Base-by-base conservation (phyloP, 37 sponge, comb jelly and placozoan species). In the Spongia lamella region DNA sequence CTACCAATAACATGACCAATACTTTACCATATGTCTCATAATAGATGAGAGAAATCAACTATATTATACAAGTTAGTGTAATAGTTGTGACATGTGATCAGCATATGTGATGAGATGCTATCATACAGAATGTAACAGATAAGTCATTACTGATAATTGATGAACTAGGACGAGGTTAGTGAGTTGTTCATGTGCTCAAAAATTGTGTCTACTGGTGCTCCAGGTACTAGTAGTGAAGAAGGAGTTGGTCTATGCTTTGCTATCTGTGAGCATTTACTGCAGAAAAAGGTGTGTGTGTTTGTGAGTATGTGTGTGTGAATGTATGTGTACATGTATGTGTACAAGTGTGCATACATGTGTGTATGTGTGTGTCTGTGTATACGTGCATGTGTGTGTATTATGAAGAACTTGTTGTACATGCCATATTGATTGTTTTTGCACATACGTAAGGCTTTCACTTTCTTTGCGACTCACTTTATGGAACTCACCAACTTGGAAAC, bases 191-290 rank as follows among this genome's bases (percentile, higher is more conserved):
- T n/a, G n/a, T n/a, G n/a, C n/a, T n/a, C n/a, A n/a, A n/a, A n/a
- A n/a, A n/a, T n/a, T n/a, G n/a, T n/a, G n/a, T n/a, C n/a, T n/a
- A n/a, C n/a, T n/a, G n/a, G n/a, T n/a, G n/a, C n/a, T 6, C 19
- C 34, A 80, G 90, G 99, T 0, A 98, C 99, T 7, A 92, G 94
- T 51, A 79, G 84, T 54, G 96, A 95, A 63, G 99, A 98, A 68
- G 99, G 99, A 16, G 87, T 93, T 26, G 99, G 96, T 20, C 61
- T 98, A 1, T 98, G 99, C 57, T 82, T 85, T 73, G 96, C 96
- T 20, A 86, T 98, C 33, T 93, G 91, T 73, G 96, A 98, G 75
- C 73, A 90, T 26, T 74, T 98, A 0, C 69, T 98, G 17, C 37
- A 63, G 17, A 83, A 60, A 13, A 72, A 83, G 57, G 89, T 81